Percentiles rank a stretch among this genome's conserved stretches.
Evolutionary conservation across 2,113 vertebrate species (phyloP).

Genomic region (Sinosuthora webbiana): DNA sequence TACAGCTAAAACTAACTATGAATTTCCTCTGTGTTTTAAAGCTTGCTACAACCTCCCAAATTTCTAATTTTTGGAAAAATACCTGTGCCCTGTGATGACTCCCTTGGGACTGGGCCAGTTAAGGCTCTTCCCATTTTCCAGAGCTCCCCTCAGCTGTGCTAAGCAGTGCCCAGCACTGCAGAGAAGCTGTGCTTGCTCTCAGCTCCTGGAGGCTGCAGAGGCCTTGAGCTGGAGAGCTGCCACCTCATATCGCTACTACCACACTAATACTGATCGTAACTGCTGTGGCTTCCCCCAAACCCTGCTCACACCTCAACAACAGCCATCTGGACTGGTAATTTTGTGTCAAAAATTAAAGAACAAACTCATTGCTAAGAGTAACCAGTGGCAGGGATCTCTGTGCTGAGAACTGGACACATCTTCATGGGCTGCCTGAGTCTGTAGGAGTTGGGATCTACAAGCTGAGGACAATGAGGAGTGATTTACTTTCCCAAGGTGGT

Average conservation of each 20-base stretch:
- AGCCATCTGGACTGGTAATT: background rate
- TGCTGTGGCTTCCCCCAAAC: background rate
- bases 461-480: too few species aligned
- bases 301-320: background rate
- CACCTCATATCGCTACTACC: constrained; percentile 17
- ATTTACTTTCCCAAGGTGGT: background rate
- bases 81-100: fast-evolving
- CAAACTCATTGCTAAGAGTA: background rate
- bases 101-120: background rate
- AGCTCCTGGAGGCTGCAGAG: background rate
- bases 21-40: background rate
- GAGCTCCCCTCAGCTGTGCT: background rate
- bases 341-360: background rate
- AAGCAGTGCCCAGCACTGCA: background rate
- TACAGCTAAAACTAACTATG: background rate
- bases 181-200: background rate
- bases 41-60: background rate
- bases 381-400: background rate
- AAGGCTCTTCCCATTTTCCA: background rate
- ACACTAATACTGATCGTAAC: background rate
- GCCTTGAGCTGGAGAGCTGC: background rate
- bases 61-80: background rate
- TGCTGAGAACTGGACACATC: fast-evolving
- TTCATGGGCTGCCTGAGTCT: fast-evolving
- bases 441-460: background rate